Percentiles rank a stretch among this genome's conserved stretches.
These are phyloP conservation scores for Lepidurus packardi DNA, from an alignment of 1,140 invertebrate genomes.

Conservation along the genomic window DNA sequence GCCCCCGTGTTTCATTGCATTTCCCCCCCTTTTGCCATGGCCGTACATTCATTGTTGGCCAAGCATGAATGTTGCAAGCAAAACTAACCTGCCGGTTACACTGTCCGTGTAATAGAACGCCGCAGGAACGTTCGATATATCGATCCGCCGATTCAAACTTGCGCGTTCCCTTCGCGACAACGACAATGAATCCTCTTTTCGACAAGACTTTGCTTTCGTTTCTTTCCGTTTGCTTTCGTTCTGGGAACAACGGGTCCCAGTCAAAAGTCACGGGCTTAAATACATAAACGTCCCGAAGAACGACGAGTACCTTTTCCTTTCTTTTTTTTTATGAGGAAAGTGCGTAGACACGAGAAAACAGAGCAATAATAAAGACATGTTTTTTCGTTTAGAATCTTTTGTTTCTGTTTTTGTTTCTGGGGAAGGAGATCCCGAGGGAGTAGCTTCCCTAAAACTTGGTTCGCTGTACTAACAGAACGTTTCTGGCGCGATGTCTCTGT, in stretches of 20 bases:
- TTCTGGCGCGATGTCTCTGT: not conserved
- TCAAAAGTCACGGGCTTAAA: too few relatives aligned
- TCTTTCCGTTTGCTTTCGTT: not conserved
- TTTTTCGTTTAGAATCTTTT: too few relatives aligned
- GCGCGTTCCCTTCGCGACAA: conserved; percentile 8
- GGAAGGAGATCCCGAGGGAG: conserved; percentile 3
- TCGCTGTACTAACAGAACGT: not conserved
- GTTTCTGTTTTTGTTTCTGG: not conserved
- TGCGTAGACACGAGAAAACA: too few relatives aligned
- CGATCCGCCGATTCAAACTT: not conserved
- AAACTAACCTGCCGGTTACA: not conserved
- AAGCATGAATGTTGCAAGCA: not conserved
- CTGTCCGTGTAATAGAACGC: not conserved
- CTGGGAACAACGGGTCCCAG: too few relatives aligned
- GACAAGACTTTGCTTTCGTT: not conserved
- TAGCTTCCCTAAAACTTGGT: not conserved
- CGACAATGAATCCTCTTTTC: not conserved
- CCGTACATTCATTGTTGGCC: not conserved
- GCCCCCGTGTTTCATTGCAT: too few relatives aligned
- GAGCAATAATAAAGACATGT: too few relatives aligned
- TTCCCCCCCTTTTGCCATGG: not conserved
- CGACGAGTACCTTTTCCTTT: too few relatives aligned
- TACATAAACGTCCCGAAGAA: too few relatives aligned
- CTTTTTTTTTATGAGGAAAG: too few relatives aligned
- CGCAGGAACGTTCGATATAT: not conserved